phyloP scores from a whole-genome alignment of 92 coral and sea anemone genomes.

The Parazoanthus swiftii region DNA sequence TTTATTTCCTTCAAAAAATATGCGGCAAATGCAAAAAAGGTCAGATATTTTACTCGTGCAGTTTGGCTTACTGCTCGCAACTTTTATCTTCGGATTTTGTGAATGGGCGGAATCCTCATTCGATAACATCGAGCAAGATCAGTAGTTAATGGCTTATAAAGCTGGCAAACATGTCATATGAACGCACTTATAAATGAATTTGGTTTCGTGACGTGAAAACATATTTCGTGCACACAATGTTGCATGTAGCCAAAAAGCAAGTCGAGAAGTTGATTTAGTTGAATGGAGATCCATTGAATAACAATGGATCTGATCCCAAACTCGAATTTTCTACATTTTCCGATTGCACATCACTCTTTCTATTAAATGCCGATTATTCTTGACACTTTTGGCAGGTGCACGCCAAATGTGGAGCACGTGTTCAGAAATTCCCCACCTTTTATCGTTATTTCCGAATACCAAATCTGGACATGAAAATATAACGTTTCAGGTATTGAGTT shows the following conservation, averaged over 20 bases:
- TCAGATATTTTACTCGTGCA: constrained; percentile 19
- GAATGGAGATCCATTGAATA: neutral
- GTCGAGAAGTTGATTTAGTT: neutral
- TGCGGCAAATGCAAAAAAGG: constrained; percentile 32
- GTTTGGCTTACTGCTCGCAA: neutral
- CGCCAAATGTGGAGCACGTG: neutral
- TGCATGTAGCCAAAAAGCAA: constrained; percentile 19
- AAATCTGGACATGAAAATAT: neutral
- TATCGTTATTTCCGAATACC: neutral
- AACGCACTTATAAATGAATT: constrained; percentile 7
- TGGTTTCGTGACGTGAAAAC: constrained; percentile 27
- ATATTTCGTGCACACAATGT: constrained; percentile 31
- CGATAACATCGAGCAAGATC: neutral
- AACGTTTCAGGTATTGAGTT: neutral
- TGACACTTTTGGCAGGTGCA: neutral
- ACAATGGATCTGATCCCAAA: neutral
- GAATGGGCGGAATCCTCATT: constrained; percentile 2
- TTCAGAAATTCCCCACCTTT: neutral
- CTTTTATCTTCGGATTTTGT: neutral
- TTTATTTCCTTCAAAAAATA: constrained; percentile 20
- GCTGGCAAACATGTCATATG: neutral
- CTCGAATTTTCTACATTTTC: neutral
- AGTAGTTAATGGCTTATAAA: neutral
- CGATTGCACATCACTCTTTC: neutral
- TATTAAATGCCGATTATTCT: neutral